These are phyloP conservation scores for Pimpla rufipes DNA, from an alignment of 2,888 invertebrate genomes.

Conservation along the genomic window DNA sequence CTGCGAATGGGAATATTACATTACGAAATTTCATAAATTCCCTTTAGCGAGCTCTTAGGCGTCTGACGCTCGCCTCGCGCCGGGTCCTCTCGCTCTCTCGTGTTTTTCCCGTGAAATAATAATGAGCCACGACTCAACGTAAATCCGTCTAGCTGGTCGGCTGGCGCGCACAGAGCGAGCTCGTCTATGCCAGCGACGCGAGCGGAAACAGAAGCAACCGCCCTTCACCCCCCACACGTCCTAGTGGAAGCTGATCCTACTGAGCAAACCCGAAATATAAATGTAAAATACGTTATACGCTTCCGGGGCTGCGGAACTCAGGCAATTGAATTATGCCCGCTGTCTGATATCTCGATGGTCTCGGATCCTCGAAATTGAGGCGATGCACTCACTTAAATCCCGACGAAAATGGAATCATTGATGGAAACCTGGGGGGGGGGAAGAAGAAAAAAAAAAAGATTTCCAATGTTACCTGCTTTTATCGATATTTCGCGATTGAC, in stretches of 20 bases:
- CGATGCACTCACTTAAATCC: not conserved
- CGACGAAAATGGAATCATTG: constrained; percentile 8
- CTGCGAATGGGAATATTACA: constrained; percentile 84
- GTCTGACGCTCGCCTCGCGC: constrained; percentile 74
- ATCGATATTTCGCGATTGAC: no score
- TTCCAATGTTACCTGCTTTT: no score
- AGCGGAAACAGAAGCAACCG: constrained; percentile 38
- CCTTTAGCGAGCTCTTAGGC: constrained; percentile 83
- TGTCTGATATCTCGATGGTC: not conserved
- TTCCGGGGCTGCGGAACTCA: not conserved
- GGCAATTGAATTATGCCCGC: not conserved
- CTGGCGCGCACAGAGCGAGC: not conserved
- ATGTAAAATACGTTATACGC: constrained; percentile 40
- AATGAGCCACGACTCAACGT: constrained; percentile 79
- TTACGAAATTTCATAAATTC: constrained; percentile 85
- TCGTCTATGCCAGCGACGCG: constrained; percentile 38
- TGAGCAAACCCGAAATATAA: constrained; percentile 46
- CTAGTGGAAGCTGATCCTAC: constrained; percentile 12
- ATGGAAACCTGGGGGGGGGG: not conserved
- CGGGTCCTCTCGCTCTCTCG: constrained; percentile 71
- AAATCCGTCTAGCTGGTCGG: constrained; percentile 74
- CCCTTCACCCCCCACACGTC: constrained; percentile 32
- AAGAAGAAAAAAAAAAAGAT: constrained; percentile 10
- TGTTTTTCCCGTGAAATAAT: constrained; percentile 84
- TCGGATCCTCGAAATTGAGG: not conserved